phyloP scores from a whole-genome alignment of 2,113 vertebrate species.

The Pseudois nayaur region DNA sequence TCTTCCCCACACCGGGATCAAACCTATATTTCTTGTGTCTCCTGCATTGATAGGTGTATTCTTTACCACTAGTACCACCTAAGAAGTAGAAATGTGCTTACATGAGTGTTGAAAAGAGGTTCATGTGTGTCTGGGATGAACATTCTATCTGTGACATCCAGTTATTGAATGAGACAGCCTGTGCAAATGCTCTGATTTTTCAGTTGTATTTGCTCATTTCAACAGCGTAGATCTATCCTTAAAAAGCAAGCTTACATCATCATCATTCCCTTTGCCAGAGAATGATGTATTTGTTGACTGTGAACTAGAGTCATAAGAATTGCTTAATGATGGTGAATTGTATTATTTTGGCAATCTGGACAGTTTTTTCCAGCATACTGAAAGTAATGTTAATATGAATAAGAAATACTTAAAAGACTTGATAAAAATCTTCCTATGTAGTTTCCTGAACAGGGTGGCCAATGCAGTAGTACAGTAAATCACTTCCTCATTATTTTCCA shows the following conservation, averaged over 20 bases:
- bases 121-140: not conserved
- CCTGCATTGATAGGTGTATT: not conserved
- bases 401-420: not conserved
- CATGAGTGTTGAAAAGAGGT: not conserved
- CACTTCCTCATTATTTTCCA: not conserved
- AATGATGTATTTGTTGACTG: not conserved
- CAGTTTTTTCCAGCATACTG: not conserved
- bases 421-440: not conserved
- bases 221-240: not conserved
- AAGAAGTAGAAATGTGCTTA: not conserved
- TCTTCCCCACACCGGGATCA: not conserved
- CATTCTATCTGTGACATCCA: not conserved
- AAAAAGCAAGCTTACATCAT: not conserved
- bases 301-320: not conserved
- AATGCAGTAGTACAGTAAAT: not conserved
- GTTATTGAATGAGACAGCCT: not conserved
- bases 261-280: not conserved
- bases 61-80: not conserved
- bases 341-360: not conserved
- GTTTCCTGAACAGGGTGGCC: not conserved
- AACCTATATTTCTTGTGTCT: not conserved
- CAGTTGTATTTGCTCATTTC: not conserved
- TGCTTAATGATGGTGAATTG: not conserved
- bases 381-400: not conserved
- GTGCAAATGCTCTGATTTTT: not conserved